These are phyloP conservation scores for Thyatira batis DNA, from an alignment of 2,888 invertebrate genomes.

Conservation along the genomic window DNA sequence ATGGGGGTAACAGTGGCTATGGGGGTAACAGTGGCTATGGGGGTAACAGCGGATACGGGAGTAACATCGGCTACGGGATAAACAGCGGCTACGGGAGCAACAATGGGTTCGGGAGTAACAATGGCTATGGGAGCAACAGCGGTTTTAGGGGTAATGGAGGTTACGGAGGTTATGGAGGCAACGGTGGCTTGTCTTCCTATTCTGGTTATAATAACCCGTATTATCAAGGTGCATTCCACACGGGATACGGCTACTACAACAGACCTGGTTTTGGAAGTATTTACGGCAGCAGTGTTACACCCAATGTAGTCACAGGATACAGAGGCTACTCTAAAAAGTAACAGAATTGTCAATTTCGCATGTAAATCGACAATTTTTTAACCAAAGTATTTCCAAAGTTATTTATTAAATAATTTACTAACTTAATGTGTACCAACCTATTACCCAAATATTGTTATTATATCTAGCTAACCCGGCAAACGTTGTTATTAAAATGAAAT, in stretches of 20 bases:
- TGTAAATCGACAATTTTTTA: constrained; percentile 19
- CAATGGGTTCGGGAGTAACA: constrained; percentile 18
- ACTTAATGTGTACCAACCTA: constrained; percentile 2
- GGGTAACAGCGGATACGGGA: constrained; percentile 24
- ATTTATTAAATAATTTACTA: constrained; percentile 29
- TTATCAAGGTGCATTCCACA: constrained; percentile 79
- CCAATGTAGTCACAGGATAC: constrained; percentile 76
- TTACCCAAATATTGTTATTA: constrained; percentile 18
- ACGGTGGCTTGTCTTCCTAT: constrained; percentile 82
- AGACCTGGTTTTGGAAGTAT: constrained; percentile 64
- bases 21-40: constrained; percentile 21
- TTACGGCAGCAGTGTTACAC: constrained; percentile 69
- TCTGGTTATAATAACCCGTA: constrained; percentile 81
- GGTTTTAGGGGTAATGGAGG: constrained; percentile 60
- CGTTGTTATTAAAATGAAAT: no score
- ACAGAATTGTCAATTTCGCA: constrained; percentile 6
- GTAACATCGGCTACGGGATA: constrained; percentile 22
- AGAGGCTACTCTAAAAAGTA: constrained; percentile 73
- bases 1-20: constrained; percentile 7
- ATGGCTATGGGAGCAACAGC: constrained; percentile 22
- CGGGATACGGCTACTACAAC: constrained; percentile 83
- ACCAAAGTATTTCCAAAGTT: constrained; percentile 67
- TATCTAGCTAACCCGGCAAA: no score
- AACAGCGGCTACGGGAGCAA: constrained; percentile 22
- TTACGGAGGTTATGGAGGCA: constrained; percentile 83